Evolutionary conservation across 2,888 invertebrate genomes (phyloP).

Genomic region (Clitarchus hookeri): DNA sequence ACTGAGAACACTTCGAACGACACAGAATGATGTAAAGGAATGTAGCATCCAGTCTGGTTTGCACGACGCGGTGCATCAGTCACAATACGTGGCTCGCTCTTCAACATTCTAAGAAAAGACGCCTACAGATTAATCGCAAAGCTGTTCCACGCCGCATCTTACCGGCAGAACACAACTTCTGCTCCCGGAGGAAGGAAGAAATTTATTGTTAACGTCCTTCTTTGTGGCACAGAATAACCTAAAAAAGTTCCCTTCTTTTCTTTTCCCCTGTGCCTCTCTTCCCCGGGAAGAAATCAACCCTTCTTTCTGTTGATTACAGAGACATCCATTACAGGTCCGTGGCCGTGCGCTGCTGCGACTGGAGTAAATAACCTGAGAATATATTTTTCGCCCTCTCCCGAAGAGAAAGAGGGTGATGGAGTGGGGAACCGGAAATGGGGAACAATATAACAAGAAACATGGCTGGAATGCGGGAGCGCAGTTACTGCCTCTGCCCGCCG

Average conservation of each 20-base stretch:
- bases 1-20: too few species aligned
- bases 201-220: background rate
- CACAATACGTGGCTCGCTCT: too few species aligned
- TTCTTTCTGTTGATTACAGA: conserved; percentile 2
- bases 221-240: background rate
- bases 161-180: background rate
- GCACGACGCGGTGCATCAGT: too few species aligned
- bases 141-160: too few species aligned
- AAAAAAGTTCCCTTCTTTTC: background rate
- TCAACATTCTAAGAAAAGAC: too few species aligned
- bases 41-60: too few species aligned
- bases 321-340: background rate
- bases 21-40: too few species aligned
- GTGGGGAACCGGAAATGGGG: background rate
- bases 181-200: background rate
- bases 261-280: background rate
- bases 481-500: background rate
- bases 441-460: conserved; percentile 14
- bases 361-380: background rate
- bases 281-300: conserved; percentile 2
- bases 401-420: background rate
- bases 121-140: too few species aligned
- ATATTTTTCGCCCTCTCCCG: background rate
- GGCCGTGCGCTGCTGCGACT: background rate
- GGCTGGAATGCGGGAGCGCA: conserved; percentile 8